These are phyloP conservation scores for Crocodylus rhombifer DNA, from an alignment of 2,797 vertebrate genomes.

Conservation along the genomic window DNA sequence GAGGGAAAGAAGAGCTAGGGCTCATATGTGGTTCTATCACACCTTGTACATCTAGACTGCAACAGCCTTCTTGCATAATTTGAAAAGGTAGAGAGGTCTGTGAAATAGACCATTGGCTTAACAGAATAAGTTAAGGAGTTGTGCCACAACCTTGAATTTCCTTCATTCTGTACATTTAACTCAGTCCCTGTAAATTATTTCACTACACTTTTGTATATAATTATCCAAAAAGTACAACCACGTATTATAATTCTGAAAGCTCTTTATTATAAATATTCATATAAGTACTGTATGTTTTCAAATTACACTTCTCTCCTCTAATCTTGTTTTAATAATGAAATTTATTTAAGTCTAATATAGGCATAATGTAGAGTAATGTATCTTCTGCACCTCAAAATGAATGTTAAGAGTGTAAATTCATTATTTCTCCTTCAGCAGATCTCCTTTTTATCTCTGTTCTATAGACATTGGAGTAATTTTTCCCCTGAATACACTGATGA, in stretches of 20 bases:
- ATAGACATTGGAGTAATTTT: slow-evolving; percentile 70
- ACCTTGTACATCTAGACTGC: fast-evolving
- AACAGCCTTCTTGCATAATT: background rate
- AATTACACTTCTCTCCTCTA: slow-evolving; percentile 71
- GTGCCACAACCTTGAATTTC: background rate
- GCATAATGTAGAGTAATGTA: slow-evolving; percentile 77
- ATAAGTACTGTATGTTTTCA: slow-evolving; percentile 70
- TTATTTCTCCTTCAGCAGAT: slow-evolving; percentile 74
- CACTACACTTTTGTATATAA: slow-evolving; percentile 26
- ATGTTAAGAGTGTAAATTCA: slow-evolving; percentile 75
- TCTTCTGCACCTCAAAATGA: slow-evolving; percentile 68
- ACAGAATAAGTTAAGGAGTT: background rate
- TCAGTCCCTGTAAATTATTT: slow-evolving; percentile 24
- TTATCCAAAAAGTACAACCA: slow-evolving; percentile 56
- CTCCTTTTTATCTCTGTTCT: slow-evolving; percentile 72
- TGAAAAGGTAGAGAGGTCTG: background rate
- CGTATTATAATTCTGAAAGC: slow-evolving; percentile 30
- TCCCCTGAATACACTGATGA: slow-evolving; percentile 73
- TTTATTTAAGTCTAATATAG: slow-evolving; percentile 80
- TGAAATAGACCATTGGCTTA: background rate
- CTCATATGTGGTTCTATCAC: background rate
- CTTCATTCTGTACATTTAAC: background rate
- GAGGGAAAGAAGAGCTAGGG: background rate
- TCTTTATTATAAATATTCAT: slow-evolving; percentile 70
- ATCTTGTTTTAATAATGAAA: slow-evolving; percentile 80